Conservation (phyloP, 2,888 invertebrate species). For the Tromatobia lineatoria region DNA sequence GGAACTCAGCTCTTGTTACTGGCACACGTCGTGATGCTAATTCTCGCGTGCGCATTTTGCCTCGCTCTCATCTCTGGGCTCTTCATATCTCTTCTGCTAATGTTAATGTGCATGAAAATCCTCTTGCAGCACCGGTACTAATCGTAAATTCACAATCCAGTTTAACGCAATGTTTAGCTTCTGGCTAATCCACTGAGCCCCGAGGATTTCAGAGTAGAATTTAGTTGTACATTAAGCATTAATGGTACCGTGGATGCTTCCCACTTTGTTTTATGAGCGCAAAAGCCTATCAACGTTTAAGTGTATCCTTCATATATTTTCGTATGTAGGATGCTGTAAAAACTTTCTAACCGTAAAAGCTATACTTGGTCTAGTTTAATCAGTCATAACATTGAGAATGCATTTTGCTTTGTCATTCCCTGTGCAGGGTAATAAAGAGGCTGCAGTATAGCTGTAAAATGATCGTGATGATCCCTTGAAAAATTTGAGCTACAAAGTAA, state of each 20-base stretch:
- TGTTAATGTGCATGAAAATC: slow-evolving; percentile 31
- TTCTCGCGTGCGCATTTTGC: neutral
- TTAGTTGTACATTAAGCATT: slow-evolving; percentile 3
- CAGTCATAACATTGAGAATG: neutral
- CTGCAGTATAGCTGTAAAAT: neutral
- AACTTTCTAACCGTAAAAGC: neutral
- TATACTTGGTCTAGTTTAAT: neutral
- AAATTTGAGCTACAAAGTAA: neutral
- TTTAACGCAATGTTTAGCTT: neutral
- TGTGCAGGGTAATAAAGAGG: neutral
- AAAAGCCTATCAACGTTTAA: neutral
- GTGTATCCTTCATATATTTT: neutral
- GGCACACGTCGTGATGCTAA: neutral
- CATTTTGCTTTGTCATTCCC: neutral
- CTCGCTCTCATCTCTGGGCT: neutral
- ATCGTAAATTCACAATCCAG: slow-evolving; percentile 34
- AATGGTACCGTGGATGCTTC: neutral
- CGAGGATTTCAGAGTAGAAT: too few species aligned
- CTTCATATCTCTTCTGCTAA: slow-evolving; percentile 11
- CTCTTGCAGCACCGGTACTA: slow-evolving; percentile 16
- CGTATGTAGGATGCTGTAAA: neutral
- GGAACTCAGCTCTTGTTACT: slow-evolving; percentile 16
- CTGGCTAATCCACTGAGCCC: slow-evolving; percentile 27
- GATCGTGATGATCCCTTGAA: neutral
- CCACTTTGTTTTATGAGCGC: neutral